phyloP scores from a whole-genome alignment of 2,797 vertebrate species.

The Arremon aurantiirostris region DNA sequence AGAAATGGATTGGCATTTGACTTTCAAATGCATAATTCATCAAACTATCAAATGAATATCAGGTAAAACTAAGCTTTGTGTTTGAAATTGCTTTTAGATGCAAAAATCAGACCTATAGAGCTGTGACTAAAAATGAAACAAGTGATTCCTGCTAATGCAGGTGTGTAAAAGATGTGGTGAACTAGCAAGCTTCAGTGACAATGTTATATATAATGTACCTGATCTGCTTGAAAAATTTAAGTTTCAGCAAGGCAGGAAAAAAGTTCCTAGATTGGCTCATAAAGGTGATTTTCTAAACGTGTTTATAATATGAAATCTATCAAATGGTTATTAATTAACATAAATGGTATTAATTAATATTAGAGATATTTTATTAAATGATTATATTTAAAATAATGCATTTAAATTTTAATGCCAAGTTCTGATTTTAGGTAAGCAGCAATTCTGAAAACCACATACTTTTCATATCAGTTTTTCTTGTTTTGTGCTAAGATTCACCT shows the following conservation, averaged over 20 bases:
- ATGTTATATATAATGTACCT: background rate
- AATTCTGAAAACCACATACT: background rate
- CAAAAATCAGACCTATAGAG: slow-evolving; percentile 51
- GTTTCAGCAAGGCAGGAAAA: background rate
- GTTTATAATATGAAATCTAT: background rate
- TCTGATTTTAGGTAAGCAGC: background rate
- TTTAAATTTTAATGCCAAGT: background rate
- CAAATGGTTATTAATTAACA: background rate
- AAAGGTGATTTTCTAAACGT: background rate
- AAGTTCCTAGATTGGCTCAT: background rate
- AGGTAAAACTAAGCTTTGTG: slow-evolving; percentile 58
- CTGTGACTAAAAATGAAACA: slow-evolving; percentile 48
- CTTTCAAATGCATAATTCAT: slow-evolving; percentile 60
- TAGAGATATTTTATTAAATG: background rate
- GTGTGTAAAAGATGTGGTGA: background rate
- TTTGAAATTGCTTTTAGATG: slow-evolving; percentile 57
- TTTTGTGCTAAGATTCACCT: background rate
- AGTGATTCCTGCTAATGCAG: background rate
- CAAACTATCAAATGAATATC: slow-evolving; percentile 61
- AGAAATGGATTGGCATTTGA: slow-evolving; percentile 57
- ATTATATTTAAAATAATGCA: background rate
- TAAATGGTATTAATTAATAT: background rate
- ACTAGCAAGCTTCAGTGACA: background rate
- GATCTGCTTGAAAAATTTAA: background rate
- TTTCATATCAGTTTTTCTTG: background rate